These are phyloP conservation scores for Netelia virgata DNA, from an alignment of 2,888 invertebrate species.

Conservation along the genomic window DNA sequence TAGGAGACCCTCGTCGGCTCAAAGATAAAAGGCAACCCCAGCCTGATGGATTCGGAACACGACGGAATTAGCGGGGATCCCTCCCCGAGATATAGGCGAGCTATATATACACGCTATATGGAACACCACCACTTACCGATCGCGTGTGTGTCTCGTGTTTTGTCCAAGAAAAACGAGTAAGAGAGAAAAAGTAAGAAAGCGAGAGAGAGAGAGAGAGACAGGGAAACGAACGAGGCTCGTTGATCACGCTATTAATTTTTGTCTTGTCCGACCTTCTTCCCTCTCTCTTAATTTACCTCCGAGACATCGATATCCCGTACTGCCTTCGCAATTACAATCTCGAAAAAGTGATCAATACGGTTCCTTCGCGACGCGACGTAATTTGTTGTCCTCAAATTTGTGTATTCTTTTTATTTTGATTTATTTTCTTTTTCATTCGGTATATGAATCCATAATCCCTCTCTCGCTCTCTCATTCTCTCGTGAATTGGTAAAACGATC, in stretches of 20 bases:
- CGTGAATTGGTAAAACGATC: conserved; percentile 53
- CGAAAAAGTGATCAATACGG: conserved; percentile 1
- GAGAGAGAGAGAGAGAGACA: conserved; percentile 23
- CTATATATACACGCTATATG: conserved; percentile 24
- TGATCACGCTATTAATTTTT: conserved; percentile 47
- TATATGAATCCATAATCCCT: not conserved
- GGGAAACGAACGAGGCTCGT: conserved; percentile 49
- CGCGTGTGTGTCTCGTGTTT: conserved; percentile 17
- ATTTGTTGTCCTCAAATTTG: conserved; percentile 14
- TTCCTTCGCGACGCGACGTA: not conserved
- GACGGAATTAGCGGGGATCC: conserved; percentile 77
- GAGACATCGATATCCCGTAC: conserved; percentile 11
- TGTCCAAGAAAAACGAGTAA: not conserved
- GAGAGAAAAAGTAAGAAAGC: conserved; percentile 7
- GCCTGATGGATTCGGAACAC: conserved; percentile 78
- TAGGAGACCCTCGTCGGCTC: conserved; percentile 70
- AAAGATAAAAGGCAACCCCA: conserved; percentile 70
- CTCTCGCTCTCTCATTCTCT: conserved; percentile 25
- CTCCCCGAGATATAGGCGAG: conserved; percentile 70
- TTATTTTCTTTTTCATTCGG: not conserved
- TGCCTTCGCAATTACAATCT: not conserved
- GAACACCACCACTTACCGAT: not conserved
- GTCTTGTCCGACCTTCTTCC: not conserved
- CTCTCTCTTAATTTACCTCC: not conserved
- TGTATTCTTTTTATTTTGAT: not conserved